Percentiles rank a stretch among this genome's conserved stretches.
Conservation (phyloP, 1,140 invertebrate species). For the Philopotamus ludificatus region DNA sequence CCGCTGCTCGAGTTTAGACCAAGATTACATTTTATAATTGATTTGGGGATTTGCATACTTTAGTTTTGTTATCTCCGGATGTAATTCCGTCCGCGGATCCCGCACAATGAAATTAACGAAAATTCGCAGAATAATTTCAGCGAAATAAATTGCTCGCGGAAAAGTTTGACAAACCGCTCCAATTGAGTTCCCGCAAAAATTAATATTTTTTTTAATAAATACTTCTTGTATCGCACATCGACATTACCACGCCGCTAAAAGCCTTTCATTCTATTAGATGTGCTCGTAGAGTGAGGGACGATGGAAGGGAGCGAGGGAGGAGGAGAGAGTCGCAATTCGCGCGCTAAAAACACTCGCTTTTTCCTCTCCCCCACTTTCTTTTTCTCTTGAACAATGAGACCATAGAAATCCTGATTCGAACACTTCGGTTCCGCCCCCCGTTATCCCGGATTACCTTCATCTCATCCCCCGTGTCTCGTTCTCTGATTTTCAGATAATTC, state of each 20-base stretch:
- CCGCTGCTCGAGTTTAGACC: constrained; percentile 2
- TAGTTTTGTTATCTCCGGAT: constrained; percentile 37
- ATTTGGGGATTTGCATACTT: constrained; percentile 41
- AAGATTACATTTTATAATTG: constrained; percentile 40
- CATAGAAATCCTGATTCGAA: constrained; percentile 20
- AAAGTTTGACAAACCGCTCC: neutral
- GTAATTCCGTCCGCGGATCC: constrained; percentile 14
- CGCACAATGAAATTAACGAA: constrained; percentile 20
- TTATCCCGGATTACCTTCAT: constrained; percentile 20
- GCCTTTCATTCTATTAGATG: constrained; percentile 11
- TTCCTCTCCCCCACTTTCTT: constrained; percentile 9
- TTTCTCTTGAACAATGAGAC: constrained; percentile 10
- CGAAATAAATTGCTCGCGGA: neutral
- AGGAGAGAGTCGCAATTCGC: neutral
- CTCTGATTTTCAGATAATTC: neutral
- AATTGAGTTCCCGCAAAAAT: too few relatives aligned
- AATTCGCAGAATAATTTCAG: constrained; percentile 5
- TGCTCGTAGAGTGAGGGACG: too few relatives aligned
- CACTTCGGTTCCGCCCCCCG: constrained; percentile 11
- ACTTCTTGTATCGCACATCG: neutral
- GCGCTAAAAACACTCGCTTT: neutral
- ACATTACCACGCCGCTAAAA: constrained; percentile 8
- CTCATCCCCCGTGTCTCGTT: neutral
- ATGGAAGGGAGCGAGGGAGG: too few relatives aligned
- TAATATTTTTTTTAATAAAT: too few relatives aligned